These are phyloP conservation scores for Syritta pipiens DNA, from an alignment of 2,888 invertebrate species.

Conservation along the genomic window DNA sequence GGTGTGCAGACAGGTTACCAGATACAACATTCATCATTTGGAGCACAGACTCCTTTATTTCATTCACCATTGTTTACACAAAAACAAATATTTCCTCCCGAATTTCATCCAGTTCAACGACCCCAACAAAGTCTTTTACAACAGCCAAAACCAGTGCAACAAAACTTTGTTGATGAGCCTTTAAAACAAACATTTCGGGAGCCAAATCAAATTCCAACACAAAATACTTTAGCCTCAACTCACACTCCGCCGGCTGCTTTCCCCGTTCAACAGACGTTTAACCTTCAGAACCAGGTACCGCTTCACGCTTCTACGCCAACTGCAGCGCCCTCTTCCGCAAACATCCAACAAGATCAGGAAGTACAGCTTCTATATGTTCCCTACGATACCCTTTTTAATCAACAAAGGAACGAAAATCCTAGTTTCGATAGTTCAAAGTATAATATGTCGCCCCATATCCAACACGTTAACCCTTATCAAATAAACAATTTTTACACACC, in stretches of 20 bases:
- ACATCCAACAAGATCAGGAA: constrained; percentile 81
- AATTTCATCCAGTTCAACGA: constrained; percentile 74
- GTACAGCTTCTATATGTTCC: constrained; percentile 91
- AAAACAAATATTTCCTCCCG: constrained; percentile 74
- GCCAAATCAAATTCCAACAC: constrained; percentile 73
- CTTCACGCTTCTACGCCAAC: constrained; percentile 60
- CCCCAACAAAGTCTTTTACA: constrained; percentile 71
- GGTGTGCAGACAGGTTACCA: constrained; percentile 78
- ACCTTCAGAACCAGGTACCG: constrained; percentile 71
- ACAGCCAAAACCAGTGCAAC: constrained; percentile 74
- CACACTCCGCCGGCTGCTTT: constrained; percentile 74
- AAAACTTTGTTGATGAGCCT: constrained; percentile 76
- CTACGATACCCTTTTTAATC: constrained; percentile 85
- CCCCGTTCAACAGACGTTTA: constrained; percentile 73
- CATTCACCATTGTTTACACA: constrained; percentile 75
- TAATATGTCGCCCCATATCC: constrained; percentile 74
- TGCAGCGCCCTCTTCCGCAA: constrained; percentile 62
- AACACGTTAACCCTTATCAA: constrained; percentile 79
- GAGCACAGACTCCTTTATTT: constrained; percentile 74
- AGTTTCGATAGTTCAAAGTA: constrained; percentile 75
- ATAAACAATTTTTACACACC: constrained; percentile 79
- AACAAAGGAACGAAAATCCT: constrained; percentile 74
- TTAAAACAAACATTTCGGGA: constrained; percentile 72
- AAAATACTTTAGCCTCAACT: constrained; percentile 73
- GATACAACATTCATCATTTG: constrained; percentile 76